Conservation (phyloP, 2,888 invertebrate species). For the Isotomurus palustris region DNA sequence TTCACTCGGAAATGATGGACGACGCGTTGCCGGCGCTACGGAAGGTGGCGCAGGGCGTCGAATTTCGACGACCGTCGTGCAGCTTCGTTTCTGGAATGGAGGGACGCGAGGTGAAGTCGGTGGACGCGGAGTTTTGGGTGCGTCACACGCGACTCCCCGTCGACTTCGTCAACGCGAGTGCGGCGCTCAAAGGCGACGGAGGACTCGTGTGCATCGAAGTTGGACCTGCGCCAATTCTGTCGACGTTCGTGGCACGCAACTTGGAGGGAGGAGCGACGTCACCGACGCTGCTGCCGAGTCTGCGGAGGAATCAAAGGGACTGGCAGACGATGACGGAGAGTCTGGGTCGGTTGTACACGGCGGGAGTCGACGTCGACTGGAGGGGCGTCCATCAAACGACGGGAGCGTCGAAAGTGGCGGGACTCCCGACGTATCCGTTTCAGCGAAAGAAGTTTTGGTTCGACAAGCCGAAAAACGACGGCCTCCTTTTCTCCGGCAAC, state of each 20-base stretch:
- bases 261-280: conserved; percentile 2
- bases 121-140: conserved; percentile 2
- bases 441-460: conserved; percentile 8
- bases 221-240: conserved; percentile 13
- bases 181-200: background rate
- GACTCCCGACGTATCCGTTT: conserved; percentile 15
- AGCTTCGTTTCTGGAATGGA: conserved; percentile 29
- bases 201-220: conserved; percentile 8
- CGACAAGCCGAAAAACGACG: background rate
- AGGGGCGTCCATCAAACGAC: conserved; percentile 9
- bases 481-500: background rate
- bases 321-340: conserved; percentile 10
- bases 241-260: background rate
- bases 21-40: conserved; percentile 17
- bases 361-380: conserved; percentile 22
- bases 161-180: background rate
- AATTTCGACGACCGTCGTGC: background rate
- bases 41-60: conserved; percentile 2
- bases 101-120: conserved; percentile 1
- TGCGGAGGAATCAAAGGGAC: conserved; percentile 19
- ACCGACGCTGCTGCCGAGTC: conserved; percentile 12
- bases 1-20: conserved; percentile 25
- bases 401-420: background rate
- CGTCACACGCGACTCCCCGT: conserved; percentile 2
- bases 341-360: conserved; percentile 15